A percentile compares a stretch with the other conserved stretches of the same genome.
Conservation (phyloP, 2,888 invertebrate genomes). For the Cosmia trapezina region DNA sequence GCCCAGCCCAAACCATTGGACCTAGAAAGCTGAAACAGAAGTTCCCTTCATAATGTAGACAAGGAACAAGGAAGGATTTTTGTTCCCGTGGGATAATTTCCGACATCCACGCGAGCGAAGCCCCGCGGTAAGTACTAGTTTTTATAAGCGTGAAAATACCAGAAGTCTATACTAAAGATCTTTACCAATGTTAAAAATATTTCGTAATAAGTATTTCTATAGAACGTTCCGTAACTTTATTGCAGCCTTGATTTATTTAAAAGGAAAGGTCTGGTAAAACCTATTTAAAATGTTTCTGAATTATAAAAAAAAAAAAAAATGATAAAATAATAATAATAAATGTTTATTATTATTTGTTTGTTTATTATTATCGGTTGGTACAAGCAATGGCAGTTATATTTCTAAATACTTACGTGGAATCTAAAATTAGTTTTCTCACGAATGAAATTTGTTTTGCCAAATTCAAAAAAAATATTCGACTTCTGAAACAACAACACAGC, state of each 20-base stretch:
- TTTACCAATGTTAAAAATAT: background rate
- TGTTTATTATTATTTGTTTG: no score
- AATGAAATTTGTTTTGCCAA: background rate
- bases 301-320: no score
- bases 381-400: background rate
- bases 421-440: background rate
- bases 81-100: no score
- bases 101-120: no score
- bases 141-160: background rate
- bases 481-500: background rate
- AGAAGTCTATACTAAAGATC: background rate
- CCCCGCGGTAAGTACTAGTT: no score
- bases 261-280: background rate
- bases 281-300: conserved; percentile 1
- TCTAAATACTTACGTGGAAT: background rate
- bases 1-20: no score
- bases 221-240: conserved; percentile 2
- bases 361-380: background rate
- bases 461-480: background rate
- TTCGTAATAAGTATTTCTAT: background rate
- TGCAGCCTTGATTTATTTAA: background rate
- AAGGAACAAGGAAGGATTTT: no score
- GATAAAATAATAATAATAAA: no score
- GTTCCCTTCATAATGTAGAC: no score
- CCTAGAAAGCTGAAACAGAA: no score